Evolutionary conservation across 1,140 invertebrate species (phyloP).

Genomic region (Cepaea nemoralis): DNA sequence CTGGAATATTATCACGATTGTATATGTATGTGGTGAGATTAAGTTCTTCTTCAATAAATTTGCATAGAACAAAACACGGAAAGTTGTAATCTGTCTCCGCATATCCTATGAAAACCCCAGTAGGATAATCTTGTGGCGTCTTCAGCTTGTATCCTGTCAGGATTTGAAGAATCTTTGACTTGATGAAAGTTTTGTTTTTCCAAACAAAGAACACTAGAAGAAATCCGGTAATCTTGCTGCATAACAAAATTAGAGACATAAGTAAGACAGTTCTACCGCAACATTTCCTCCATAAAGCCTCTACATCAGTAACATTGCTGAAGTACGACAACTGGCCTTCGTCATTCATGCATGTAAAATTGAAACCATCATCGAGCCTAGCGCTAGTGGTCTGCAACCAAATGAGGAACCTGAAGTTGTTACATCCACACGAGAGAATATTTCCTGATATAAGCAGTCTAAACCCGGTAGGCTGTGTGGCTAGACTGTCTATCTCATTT

Average conservation of each 20-base stretch:
- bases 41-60: slow-evolving; percentile 19
- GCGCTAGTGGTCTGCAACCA: background rate
- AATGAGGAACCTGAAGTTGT: background rate
- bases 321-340: background rate
- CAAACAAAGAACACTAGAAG: background rate
- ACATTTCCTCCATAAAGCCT: slow-evolving; percentile 16
- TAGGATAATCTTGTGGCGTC: background rate
- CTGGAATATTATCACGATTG: background rate
- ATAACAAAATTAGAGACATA: background rate
- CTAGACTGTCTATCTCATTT: background rate
- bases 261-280: background rate
- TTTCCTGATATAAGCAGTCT: background rate
- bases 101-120: slow-evolving; percentile 17
- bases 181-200: background rate
- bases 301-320: background rate
- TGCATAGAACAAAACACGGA: background rate
- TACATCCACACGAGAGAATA: slow-evolving; percentile 25
- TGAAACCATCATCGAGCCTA: background rate
- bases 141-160: slow-evolving; percentile 12
- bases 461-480: background rate
- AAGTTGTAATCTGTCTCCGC: slow-evolving; percentile 10
- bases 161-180: background rate
- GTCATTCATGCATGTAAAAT: slow-evolving; percentile 16
- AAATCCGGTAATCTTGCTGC: background rate
- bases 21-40: background rate